A percentile compares a stretch with the other conserved stretches of the same genome.
These are phyloP conservation scores for Carlito syrichta DNA, from an alignment of 2,113 vertebrate genomes.

Conservation along the genomic window DNA sequence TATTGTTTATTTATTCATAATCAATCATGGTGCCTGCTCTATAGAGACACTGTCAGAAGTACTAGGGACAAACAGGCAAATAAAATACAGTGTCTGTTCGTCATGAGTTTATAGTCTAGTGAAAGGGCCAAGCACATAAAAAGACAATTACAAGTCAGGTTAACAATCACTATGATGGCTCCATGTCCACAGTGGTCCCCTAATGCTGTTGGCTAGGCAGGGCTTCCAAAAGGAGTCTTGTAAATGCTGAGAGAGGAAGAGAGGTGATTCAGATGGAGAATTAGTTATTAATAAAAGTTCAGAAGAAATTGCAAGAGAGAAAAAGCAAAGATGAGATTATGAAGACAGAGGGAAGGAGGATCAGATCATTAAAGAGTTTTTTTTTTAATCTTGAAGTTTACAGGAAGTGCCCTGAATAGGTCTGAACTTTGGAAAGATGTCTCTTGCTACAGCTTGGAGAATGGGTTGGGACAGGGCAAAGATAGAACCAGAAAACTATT, in stretches of 20 bases:
- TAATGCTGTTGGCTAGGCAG: neutral
- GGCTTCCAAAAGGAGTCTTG: neutral
- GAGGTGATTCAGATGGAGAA: neutral
- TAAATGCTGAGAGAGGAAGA: neutral
- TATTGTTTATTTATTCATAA: neutral
- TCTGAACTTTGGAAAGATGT: neutral
- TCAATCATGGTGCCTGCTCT: neutral
- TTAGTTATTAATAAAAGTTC: neutral
- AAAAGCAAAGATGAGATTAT: neutral
- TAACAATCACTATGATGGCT: neutral
- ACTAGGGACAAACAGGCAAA: neutral
- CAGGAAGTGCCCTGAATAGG: neutral
- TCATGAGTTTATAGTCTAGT: neutral
- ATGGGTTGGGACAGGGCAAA: neutral
- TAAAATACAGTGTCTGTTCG: neutral
- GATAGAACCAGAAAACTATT: neutral
- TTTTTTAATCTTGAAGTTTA: neutral
- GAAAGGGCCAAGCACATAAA: neutral
- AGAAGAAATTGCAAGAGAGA: neutral
- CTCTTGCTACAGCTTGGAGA: neutral
- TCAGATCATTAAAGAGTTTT: too few relatives aligned
- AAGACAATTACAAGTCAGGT: neutral
- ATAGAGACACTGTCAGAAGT: neutral
- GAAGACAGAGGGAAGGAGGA: too few relatives aligned
- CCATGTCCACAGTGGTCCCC: fast-evolving